These are phyloP conservation scores for Ruditapes philippinarum DNA, from an alignment of 1,140 invertebrate species.

Conservation along the genomic window DNA sequence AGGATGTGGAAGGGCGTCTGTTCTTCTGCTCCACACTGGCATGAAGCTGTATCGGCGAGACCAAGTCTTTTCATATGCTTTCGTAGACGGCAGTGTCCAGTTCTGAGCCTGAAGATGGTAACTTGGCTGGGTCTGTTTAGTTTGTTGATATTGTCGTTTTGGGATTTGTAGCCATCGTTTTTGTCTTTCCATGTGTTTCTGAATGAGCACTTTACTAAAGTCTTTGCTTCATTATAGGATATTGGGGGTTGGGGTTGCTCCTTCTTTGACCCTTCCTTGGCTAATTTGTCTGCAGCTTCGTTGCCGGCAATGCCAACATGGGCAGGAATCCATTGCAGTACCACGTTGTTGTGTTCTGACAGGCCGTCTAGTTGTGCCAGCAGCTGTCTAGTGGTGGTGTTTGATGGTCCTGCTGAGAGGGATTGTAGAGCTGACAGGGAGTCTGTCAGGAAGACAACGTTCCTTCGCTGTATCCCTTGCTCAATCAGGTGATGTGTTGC, in stretches of 20 bases:
- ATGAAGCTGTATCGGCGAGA: too few relatives aligned
- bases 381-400: not conserved
- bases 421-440: not conserved
- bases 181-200: too few relatives aligned
- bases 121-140: too few relatives aligned
- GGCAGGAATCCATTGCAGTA: slow-evolving; percentile 20
- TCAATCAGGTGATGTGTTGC: not conserved
- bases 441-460: slow-evolving; percentile 18
- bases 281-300: not conserved
- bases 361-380: not conserved
- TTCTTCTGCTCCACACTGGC: too few relatives aligned
- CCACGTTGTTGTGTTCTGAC: slow-evolving; percentile 26
- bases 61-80: too few relatives aligned
- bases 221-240: not conserved
- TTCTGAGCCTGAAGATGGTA: too few relatives aligned
- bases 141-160: not conserved
- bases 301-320: slow-evolving; percentile 1
- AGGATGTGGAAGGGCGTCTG: too few relatives aligned
- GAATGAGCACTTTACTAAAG: too few relatives aligned
- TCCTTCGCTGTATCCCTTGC: not conserved
- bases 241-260: slow-evolving; percentile 9
- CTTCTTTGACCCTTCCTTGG: not conserved
- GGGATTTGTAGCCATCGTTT: not conserved
- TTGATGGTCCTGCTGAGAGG: not conserved
- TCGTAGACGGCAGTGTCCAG: too few relatives aligned